These are phyloP conservation scores for Popillia japonica DNA, from an alignment of 1,140 invertebrate species.

Conservation along the genomic window DNA sequence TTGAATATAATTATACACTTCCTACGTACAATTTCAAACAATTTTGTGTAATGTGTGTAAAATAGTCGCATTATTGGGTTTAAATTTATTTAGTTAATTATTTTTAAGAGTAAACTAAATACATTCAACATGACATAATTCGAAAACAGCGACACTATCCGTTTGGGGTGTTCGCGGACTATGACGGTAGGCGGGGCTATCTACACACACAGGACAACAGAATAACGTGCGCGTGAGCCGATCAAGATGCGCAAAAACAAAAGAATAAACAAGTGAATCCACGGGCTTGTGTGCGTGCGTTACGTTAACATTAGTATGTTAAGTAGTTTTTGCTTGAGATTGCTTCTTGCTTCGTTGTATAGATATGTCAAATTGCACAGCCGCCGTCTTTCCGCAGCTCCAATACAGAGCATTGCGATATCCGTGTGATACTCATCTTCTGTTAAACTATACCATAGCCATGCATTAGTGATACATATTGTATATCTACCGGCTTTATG, in stretches of 20 bases:
- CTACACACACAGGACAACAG: conserved; percentile 1
- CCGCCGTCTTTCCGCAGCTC: not conserved
- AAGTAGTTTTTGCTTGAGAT: not conserved
- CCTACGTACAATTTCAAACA: not conserved
- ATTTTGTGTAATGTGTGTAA: not conserved
- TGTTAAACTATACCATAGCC: too few species aligned
- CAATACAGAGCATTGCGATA: not conserved
- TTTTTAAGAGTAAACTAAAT: not conserved
- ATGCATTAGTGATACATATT: too few species aligned
- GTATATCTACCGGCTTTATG: too few species aligned
- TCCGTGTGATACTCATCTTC: too few species aligned
- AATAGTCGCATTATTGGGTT: not conserved
- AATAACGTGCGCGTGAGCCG: conserved; percentile 8
- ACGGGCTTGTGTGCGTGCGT: not conserved
- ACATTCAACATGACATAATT: not conserved
- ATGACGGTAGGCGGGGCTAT: not conserved
- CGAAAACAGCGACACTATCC: not conserved
- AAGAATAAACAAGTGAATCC: conserved; percentile 6
- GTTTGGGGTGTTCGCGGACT: not conserved
- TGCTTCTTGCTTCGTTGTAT: not conserved
- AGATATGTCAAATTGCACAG: not conserved
- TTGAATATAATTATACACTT: not conserved
- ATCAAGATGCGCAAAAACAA: conserved; percentile 10
- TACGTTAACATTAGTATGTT: not conserved
- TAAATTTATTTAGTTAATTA: not conserved